Evolutionary conservation across 2,113 vertebrate genomes (phyloP).

Genomic region (Australoheros scitulus): DNA sequence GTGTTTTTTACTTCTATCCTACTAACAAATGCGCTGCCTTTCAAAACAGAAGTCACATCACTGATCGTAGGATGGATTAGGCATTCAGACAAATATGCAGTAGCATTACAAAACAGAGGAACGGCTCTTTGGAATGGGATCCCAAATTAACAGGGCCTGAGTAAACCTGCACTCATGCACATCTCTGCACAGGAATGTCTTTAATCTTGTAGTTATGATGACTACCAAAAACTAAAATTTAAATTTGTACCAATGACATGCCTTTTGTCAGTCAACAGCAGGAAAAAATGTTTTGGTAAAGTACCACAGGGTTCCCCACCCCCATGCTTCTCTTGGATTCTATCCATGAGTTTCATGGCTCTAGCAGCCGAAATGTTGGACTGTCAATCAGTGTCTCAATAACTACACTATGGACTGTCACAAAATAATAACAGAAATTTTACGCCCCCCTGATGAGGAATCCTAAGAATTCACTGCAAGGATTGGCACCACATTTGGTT

Average conservation of each 20-base stretch:
- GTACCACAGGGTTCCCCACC: background rate
- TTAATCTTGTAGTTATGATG: background rate
- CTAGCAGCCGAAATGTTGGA: background rate
- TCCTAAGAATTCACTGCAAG: background rate
- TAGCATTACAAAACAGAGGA: background rate
- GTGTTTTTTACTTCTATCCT: slow-evolving; percentile 14
- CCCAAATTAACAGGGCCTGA: background rate
- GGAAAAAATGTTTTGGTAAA: background rate
- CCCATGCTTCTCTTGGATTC: background rate
- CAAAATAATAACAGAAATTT: background rate
- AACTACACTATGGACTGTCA: background rate
- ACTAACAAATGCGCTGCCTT: slow-evolving; percentile 39
- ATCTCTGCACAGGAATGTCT: background rate
- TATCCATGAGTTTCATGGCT: background rate
- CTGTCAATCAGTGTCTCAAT: background rate
- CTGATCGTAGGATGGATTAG: slow-evolving; percentile 17
- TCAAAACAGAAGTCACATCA: slow-evolving; percentile 28
- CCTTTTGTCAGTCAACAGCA: background rate
- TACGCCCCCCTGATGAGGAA: background rate
- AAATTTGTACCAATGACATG: background rate
- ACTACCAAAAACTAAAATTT: background rate
- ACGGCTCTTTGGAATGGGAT: background rate
- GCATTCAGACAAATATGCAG: slow-evolving; percentile 1
- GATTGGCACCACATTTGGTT: background rate
- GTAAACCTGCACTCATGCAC: background rate